Percentiles rank a stretch among this genome's conserved stretches.
These are phyloP conservation scores for Tetrax tetrax DNA, from an alignment of 2,113 vertebrate species.

Conservation along the genomic window DNA sequence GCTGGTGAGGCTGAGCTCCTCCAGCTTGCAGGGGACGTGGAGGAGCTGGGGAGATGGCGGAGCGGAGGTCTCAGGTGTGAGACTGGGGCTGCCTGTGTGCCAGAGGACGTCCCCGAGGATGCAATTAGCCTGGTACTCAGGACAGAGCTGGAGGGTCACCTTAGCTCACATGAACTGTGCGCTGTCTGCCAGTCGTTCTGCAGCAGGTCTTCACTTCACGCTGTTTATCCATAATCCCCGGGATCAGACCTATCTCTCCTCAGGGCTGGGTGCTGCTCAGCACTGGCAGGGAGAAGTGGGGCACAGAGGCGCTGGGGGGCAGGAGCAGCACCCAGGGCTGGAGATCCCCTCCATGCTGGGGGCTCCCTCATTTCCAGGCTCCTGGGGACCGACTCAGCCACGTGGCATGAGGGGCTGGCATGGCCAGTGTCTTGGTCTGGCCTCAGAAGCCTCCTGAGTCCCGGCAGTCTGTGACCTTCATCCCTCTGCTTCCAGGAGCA, in stretches of 20 bases:
- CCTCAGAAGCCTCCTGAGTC: background rate
- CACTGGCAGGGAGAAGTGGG: background rate
- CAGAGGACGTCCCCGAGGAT: background rate
- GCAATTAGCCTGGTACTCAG: background rate
- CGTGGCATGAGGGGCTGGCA: background rate
- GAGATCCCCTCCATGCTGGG: background rate
- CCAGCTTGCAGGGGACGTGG: background rate
- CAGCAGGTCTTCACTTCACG: background rate
- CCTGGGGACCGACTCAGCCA: background rate
- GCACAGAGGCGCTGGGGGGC: background rate
- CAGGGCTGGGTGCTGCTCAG: background rate
- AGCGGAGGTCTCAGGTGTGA: background rate
- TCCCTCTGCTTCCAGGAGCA: background rate
- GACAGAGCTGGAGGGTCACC: background rate
- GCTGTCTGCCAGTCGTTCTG: background rate
- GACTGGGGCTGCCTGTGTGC: background rate
- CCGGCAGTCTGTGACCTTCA: background rate
- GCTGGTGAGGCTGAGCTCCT: background rate
- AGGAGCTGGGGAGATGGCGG: background rate
- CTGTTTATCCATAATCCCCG: background rate
- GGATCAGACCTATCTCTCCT: background rate
- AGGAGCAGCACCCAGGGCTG: background rate
- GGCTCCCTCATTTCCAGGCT: background rate
- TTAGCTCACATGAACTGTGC: fast-evolving
- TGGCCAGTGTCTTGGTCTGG: background rate